Percentiles rank a stretch among this genome's conserved stretches.
Conservation (phyloP, 2,888 invertebrate species). For the Cephus nigrinus region DNA sequence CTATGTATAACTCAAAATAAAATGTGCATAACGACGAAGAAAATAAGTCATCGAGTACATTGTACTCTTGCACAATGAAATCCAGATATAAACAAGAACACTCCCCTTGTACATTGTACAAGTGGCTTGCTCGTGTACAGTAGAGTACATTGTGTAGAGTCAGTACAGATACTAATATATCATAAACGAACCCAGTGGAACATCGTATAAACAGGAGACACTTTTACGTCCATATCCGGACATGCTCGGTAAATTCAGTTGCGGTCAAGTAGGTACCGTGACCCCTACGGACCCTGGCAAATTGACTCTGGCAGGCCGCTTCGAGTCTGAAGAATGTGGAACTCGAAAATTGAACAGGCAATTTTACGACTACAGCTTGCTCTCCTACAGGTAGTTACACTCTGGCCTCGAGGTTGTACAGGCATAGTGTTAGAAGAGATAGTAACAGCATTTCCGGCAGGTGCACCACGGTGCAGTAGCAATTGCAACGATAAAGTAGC, state of each 20-base stretch:
- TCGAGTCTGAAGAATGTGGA: background rate
- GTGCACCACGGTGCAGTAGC: constrained; percentile 25
- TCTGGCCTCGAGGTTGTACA: background rate
- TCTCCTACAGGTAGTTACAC: background rate
- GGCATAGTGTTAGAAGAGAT: background rate
- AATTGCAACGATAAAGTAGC: constrained; percentile 3
- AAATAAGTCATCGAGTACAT: background rate
- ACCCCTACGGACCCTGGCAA: background rate
- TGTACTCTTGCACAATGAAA: background rate
- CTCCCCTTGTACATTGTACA: background rate
- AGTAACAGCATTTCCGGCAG: constrained; percentile 30
- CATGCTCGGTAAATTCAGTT: background rate
- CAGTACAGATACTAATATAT: background rate
- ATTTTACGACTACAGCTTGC: background rate
- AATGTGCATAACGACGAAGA: background rate
- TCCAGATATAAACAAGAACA: background rate
- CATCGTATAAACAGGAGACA: background rate
- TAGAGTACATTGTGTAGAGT: background rate
- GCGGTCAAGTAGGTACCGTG: background rate
- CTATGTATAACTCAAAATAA: background rate
- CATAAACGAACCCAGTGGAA: background rate
- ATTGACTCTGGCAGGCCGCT: background rate
- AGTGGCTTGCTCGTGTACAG: background rate
- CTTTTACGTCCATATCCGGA: background rate
- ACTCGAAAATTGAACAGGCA: background rate